Percentiles rank a stretch among this genome's conserved stretches.
These are phyloP conservation scores for Physella acuta DNA, from an alignment of 1,140 invertebrate species.

Conservation along the genomic window DNA sequence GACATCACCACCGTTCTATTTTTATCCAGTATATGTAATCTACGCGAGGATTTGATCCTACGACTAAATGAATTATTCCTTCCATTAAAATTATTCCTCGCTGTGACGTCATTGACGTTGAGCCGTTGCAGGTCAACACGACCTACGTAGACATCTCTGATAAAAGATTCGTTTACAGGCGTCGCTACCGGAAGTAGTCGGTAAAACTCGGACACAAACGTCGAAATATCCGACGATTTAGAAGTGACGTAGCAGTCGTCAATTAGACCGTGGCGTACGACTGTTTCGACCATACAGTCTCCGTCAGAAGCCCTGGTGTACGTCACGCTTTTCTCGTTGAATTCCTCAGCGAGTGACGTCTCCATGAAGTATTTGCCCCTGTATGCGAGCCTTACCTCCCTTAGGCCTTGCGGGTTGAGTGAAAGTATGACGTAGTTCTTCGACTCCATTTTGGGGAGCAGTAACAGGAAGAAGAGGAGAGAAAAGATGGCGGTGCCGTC, in stretches of 20 bases:
- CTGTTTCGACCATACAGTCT: neutral
- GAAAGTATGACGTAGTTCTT: conserved; percentile 24
- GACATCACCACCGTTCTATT: no score
- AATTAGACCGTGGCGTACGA: conserved; percentile 2
- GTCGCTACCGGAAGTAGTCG: neutral
- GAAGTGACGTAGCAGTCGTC: neutral
- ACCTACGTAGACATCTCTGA: conserved; percentile 4
- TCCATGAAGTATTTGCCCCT: conserved; percentile 24
- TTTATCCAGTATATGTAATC: no score
- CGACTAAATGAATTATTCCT: no score
- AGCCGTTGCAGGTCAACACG: no score
- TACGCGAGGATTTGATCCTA: no score
- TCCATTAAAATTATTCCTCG: no score
- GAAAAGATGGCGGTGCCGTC: neutral
- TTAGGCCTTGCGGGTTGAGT: conserved; percentile 23
- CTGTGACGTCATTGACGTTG: no score
- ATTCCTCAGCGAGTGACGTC: conserved; percentile 6
- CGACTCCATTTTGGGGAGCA: neutral
- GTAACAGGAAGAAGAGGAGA: neutral
- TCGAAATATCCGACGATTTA: neutral
- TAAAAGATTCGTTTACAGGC: neutral
- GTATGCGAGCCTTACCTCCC: conserved; percentile 26
- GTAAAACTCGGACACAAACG: neutral
- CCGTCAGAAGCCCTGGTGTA: conserved; percentile 8
- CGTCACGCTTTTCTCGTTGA: neutral